These are phyloP conservation scores for Agriotes lineatus DNA, from an alignment of 2,888 invertebrate genomes.

Conservation along the genomic window DNA sequence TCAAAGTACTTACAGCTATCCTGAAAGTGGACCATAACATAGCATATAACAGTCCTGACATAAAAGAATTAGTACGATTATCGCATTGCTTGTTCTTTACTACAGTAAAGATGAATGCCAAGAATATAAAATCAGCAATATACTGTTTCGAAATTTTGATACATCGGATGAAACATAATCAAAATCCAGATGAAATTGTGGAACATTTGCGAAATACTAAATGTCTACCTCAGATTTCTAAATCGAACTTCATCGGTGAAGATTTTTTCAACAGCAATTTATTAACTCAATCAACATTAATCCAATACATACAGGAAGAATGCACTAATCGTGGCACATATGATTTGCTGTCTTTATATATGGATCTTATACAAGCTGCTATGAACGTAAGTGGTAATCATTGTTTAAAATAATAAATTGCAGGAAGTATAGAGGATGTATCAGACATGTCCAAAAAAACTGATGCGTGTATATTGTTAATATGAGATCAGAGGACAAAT, in stretches of 20 bases:
- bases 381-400: slow-evolving; percentile 20
- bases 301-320: slow-evolving; percentile 10
- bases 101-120: not conserved
- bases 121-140: slow-evolving; percentile 7
- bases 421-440: no score
- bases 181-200: not conserved
- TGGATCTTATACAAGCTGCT: slow-evolving; percentile 6
- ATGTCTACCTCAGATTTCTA: slow-evolving; percentile 5
- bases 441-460: no score
- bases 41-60: not conserved
- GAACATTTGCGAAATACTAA: not conserved
- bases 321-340: not conserved
- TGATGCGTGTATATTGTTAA: no score
- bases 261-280: not conserved
- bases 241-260: not conserved
- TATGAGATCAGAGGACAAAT: no score
- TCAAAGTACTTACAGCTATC: slow-evolving; percentile 11
- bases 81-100: slow-evolving; percentile 1
- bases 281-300: slow-evolving; percentile 1
- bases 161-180: slow-evolving; percentile 4
- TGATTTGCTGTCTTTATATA: slow-evolving; percentile 14
- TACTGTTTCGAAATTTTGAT: slow-evolving; percentile 17
- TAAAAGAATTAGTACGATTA: slow-evolving; percentile 4
- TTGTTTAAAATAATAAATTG: no score
- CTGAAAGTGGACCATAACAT: slow-evolving; percentile 6